These are phyloP conservation scores for Okapia johnstoni DNA, from an alignment of 2,113 vertebrate species.

Conservation along the genomic window DNA sequence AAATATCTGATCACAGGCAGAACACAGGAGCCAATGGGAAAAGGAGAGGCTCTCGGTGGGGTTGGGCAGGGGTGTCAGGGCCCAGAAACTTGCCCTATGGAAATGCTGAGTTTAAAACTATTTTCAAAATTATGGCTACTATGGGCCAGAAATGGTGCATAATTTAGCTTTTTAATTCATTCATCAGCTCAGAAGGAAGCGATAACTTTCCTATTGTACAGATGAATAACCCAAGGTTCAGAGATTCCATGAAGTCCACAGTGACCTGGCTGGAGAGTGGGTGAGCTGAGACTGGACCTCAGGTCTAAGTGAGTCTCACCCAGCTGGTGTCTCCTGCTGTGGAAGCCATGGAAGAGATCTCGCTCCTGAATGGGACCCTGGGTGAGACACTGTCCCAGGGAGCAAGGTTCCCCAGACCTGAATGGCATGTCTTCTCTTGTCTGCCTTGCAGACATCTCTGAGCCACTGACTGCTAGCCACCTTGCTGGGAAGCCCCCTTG, in stretches of 20 bases:
- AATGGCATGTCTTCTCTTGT: background rate
- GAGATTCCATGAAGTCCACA: background rate
- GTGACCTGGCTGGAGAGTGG: background rate
- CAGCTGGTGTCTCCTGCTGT: background rate
- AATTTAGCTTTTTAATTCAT: background rate
- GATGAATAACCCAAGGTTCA: background rate
- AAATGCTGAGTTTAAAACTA: background rate
- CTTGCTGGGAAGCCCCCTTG: background rate
- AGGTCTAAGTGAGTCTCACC: background rate
- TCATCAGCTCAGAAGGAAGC: background rate
- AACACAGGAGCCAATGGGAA: background rate
- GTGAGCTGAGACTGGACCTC: background rate
- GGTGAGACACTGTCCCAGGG: rapidly evolving
- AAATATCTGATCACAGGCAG: background rate
- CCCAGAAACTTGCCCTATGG: background rate
- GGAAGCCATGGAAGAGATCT: background rate
- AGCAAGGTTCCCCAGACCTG: background rate
- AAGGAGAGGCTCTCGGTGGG: background rate
- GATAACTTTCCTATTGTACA: background rate
- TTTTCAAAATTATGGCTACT: background rate
- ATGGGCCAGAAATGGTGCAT: background rate
- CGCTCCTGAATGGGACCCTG: background rate
- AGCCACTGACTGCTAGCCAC: too few relatives aligned
- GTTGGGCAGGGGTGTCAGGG: rapidly evolving
- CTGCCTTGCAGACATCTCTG: background rate